Conservation (phyloP, 1,140 invertebrate genomes). For the Drosophila bocqueti region DNA sequence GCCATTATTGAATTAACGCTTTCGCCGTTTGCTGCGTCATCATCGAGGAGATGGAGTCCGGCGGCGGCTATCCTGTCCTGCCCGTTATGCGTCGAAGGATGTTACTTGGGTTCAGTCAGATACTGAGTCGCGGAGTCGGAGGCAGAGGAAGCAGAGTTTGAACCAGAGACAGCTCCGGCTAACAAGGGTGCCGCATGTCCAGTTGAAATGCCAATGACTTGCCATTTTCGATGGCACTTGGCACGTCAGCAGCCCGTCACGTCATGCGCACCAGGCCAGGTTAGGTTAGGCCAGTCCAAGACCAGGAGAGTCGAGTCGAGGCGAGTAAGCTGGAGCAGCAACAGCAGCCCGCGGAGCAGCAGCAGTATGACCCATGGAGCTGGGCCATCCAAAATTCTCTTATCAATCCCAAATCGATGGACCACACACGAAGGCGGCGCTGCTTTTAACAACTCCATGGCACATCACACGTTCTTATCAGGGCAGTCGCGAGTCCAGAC, state of each 20-base stretch:
- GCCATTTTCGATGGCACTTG: constrained; percentile 80
- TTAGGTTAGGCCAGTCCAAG: constrained; percentile 2
- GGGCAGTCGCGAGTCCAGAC: constrained; percentile 19
- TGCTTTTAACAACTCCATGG: constrained; percentile 77
- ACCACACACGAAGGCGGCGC: constrained; percentile 74
- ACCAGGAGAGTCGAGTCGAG: constrained; percentile 24
- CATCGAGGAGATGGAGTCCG: constrained; percentile 30
- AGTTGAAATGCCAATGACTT: constrained; percentile 83
- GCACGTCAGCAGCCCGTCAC: constrained; percentile 66
- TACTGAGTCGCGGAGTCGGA: constrained; percentile 1
- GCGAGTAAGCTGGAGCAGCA: constrained; percentile 6
- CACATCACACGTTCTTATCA: constrained; percentile 74
- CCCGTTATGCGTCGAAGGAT: constrained; percentile 83
- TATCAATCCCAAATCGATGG: constrained; percentile 61
- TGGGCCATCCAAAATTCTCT: constrained; percentile 60
- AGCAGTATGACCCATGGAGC: constrained; percentile 23
- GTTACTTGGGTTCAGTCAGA: constrained; percentile 36
- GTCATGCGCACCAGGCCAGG: constrained; percentile 49
- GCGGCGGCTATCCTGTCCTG: constrained; percentile 45
- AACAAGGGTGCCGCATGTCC: constrained; percentile 82
- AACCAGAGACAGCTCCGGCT: constrained; percentile 59
- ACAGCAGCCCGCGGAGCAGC: constrained; percentile 16
- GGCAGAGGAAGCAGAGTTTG: constrained; percentile 17
- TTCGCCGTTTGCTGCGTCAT: constrained; percentile 69
- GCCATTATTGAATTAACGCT: constrained; percentile 81